A percentile compares a stretch with the other conserved stretches of the same genome.
Evolutionary conservation across 2,888 invertebrate genomes (phyloP).

Genomic region (Lochmaea crataegi): DNA sequence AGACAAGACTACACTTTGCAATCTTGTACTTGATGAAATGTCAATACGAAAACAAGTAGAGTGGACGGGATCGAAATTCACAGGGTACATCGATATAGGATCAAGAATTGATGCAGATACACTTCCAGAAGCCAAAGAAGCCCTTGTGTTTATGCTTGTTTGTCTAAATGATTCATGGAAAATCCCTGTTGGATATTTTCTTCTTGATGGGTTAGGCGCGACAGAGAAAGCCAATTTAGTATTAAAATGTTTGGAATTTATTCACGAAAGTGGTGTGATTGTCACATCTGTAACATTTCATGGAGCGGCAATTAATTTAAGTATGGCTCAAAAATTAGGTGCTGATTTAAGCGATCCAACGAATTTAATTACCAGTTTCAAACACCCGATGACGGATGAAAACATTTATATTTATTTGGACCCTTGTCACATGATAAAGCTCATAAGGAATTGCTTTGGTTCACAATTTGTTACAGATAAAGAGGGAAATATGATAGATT

Average conservation of each 20-base stretch:
- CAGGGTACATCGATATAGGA: constrained; percentile 52
- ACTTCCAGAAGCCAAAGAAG: constrained; percentile 47
- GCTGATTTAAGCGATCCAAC: constrained; percentile 33
- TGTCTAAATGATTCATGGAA: constrained; percentile 48
- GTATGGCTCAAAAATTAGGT: constrained; percentile 41
- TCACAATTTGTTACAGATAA: not conserved
- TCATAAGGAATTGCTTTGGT: constrained; percentile 29
- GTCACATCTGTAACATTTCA: constrained; percentile 50
- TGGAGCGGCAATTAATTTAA: constrained; percentile 48
- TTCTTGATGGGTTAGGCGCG: constrained; percentile 40
- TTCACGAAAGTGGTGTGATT: constrained; percentile 42
- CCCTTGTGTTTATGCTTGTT: constrained; percentile 50
- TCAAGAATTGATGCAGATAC: constrained; percentile 44
- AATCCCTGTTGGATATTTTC: constrained; percentile 51
- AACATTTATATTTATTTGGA: constrained; percentile 36
- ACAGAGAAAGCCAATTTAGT: constrained; percentile 43
- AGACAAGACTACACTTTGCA: constrained; percentile 37
- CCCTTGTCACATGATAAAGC: constrained; percentile 51
- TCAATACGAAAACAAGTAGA: constrained; percentile 49
- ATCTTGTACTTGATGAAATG: constrained; percentile 54
- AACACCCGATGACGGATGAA: constrained; percentile 20
- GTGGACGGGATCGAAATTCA: constrained; percentile 46
- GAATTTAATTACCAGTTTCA: constrained; percentile 21
- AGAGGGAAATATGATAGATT: constrained; percentile 11
- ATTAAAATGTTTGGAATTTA: constrained; percentile 39